Conservation (phyloP, 2,797 vertebrate genomes). For the Anguilla megastoma region DNA sequence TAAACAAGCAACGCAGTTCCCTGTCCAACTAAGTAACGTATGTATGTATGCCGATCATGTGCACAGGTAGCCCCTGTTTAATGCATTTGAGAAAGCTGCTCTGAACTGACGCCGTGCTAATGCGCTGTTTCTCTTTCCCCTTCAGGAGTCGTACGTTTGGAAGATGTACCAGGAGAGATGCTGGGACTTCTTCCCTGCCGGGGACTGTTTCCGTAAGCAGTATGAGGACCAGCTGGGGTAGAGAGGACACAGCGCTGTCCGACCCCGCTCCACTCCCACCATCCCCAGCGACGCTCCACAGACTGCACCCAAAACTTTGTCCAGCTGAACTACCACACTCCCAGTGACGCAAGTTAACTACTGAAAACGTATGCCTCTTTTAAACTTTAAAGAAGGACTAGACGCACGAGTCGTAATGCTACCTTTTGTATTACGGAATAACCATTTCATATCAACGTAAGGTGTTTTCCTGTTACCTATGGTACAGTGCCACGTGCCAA, state of each 20-base stretch:
- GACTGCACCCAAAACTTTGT: constrained; percentile 34
- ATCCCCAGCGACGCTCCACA: background rate
- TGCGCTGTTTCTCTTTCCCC: constrained; percentile 40
- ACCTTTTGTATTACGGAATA: constrained; percentile 44
- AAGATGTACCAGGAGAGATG: constrained; percentile 99
- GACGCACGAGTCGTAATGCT: constrained; percentile 34
- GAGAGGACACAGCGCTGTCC: constrained; percentile 42
- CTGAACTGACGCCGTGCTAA: background rate
- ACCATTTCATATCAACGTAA: constrained; percentile 46
- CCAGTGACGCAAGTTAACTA: constrained; percentile 20
- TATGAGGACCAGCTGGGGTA: constrained; percentile 96
- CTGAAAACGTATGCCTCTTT: constrained; percentile 29
- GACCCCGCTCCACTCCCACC: background rate
- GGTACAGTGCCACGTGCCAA: constrained; percentile 50
- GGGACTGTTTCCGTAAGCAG: constrained; percentile 98
- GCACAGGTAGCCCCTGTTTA: background rate
- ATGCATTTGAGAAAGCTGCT: background rate
- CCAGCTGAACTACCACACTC: constrained; percentile 40
- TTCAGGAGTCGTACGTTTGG: constrained; percentile 97
- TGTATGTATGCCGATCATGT: too few species aligned
- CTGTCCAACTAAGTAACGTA: background rate
- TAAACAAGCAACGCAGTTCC: background rate
- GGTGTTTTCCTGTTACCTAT: constrained; percentile 45
- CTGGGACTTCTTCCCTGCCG: constrained; percentile 98
- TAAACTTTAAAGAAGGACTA: constrained; percentile 39